Conservation (phyloP, 2,797 vertebrate species). For the Tangara arthus region DNA sequence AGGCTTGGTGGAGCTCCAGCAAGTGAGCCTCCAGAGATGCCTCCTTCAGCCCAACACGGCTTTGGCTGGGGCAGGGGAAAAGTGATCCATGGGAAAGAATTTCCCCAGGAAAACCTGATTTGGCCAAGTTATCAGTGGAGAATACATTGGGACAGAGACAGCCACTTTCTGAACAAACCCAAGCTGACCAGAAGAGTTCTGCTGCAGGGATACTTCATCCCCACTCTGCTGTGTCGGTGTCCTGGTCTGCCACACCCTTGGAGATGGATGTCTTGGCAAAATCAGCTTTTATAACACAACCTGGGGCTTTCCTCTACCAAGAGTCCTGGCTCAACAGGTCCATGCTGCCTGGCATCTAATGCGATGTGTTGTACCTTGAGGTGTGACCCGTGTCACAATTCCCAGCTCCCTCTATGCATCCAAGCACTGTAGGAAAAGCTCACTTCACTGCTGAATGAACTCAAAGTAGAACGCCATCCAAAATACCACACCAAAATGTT, state of each 20-base stretch:
- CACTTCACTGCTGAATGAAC: not conserved
- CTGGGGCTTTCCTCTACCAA: not conserved
- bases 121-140: not conserved
- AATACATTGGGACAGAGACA: not conserved
- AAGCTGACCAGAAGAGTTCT: not conserved
- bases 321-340: not conserved
- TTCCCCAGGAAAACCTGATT: not conserved
- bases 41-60: not conserved
- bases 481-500: not conserved
- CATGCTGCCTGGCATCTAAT: not conserved
- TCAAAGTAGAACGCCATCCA: not conserved
- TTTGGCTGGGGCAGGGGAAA: not conserved
- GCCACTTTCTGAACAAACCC: not conserved
- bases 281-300: accelerated
- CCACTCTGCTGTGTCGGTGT: accelerated
- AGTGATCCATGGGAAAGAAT: not conserved
- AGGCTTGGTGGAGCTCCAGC: not conserved
- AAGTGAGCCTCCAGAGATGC: not conserved
- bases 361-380: not conserved
- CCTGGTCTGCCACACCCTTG: not conserved
- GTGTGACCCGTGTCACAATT: not conserved
- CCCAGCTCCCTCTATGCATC: not conserved
- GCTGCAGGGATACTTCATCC: not conserved
- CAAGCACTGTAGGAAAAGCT: not conserved
- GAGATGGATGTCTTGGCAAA: not conserved